These are phyloP conservation scores for Galemys pyrenaicus DNA, from an alignment of 2,113 vertebrate species.

Conservation along the genomic window DNA sequence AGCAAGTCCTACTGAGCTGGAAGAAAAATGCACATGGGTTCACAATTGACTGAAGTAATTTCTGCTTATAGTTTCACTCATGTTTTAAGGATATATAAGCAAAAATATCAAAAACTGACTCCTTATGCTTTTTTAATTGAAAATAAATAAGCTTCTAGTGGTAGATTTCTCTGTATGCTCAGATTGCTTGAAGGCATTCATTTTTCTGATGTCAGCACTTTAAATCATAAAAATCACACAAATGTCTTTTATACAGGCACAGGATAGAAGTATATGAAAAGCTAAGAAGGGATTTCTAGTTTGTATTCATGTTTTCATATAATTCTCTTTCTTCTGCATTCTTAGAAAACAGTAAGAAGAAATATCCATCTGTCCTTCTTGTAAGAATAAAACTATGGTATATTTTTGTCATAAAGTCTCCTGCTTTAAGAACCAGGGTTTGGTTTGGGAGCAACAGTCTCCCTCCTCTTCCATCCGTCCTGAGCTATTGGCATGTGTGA, in stretches of 20 bases:
- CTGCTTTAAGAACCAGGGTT: background rate
- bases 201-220: background rate
- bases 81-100: slow-evolving; percentile 41
- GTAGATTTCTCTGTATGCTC: background rate
- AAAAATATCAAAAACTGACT: background rate
- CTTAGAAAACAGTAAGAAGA: background rate
- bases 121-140: slow-evolving; percentile 49
- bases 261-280: background rate
- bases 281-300: background rate
- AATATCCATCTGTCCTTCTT: background rate
- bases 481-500: background rate
- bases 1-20: slow-evolving; percentile 52
- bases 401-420: background rate
- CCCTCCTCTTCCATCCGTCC: background rate
- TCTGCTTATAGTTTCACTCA: slow-evolving; percentile 16
- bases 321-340: background rate
- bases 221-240: background rate
- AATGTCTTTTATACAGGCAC: background rate
- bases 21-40: slow-evolving; percentile 48
- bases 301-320: background rate
- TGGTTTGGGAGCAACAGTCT: background rate
- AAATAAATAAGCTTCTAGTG: slow-evolving; percentile 14
- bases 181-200: background rate
- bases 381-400: background rate
- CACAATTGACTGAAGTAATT: slow-evolving; percentile 40